Evolutionary conservation across 2,797 vertebrate species (phyloP).

Genomic region (Acomys russatus): DNA sequence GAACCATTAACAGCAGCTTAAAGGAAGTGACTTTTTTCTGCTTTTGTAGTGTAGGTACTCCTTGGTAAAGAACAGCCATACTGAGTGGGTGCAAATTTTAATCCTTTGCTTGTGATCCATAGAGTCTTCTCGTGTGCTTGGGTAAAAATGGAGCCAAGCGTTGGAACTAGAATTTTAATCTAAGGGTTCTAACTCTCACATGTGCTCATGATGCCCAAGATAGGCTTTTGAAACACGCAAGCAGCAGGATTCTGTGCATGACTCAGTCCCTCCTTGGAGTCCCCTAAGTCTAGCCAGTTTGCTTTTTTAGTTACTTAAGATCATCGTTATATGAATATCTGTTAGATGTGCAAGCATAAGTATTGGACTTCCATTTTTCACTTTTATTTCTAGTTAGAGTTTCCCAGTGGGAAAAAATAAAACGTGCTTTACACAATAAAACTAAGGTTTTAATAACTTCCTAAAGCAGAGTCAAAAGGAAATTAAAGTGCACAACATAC

Average conservation of each 20-base stretch:
- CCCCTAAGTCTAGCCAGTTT: background rate
- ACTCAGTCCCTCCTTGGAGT: background rate
- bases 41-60: background rate
- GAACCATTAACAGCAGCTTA: background rate
- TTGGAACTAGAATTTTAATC: background rate
- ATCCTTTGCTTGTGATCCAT: background rate
- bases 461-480: slow-evolving; percentile 56
- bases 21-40: background rate
- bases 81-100: background rate
- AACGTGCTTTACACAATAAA: background rate
- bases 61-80: background rate
- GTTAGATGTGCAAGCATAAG: background rate
- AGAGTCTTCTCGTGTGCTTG: background rate
- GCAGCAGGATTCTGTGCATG: background rate
- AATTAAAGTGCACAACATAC: slow-evolving; percentile 48
- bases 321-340: background rate
- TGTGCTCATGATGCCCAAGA: background rate
- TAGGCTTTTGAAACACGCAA: background rate
- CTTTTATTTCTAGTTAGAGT: slow-evolving; percentile 21
- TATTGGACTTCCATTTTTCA: background rate
- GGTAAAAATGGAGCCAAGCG: background rate
- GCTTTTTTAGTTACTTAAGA: background rate
- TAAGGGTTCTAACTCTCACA: background rate
- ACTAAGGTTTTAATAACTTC: slow-evolving; percentile 54
- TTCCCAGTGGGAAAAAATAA: background rate